Evolutionary conservation across 2,113 vertebrate genomes (phyloP).

Genomic region (Corydoras sp.): DNA sequence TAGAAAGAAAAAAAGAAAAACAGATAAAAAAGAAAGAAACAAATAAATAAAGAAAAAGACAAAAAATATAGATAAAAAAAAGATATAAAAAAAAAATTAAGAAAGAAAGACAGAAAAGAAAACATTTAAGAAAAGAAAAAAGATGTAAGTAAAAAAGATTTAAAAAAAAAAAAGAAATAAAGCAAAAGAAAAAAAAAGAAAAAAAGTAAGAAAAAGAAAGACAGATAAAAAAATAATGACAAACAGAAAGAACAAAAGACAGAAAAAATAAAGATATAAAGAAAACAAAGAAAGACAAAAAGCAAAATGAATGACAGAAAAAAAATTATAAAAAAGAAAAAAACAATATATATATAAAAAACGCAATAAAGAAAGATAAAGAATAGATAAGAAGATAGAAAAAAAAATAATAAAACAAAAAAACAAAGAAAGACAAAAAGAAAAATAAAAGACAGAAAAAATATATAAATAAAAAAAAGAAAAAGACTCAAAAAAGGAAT

Average conservation of each 20-base stretch:
- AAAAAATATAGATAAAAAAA: background rate
- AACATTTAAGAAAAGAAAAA: background rate
- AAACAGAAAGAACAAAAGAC: background rate
- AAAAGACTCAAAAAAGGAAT: too few species aligned
- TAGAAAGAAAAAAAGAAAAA: background rate
- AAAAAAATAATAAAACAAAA: background rate
- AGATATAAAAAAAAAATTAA: background rate
- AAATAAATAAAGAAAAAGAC: background rate
- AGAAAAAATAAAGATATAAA: background rate
- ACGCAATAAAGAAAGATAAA: background rate
- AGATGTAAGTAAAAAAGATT: too few species aligned
- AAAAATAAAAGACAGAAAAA: background rate
- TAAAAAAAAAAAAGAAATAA: background rate
- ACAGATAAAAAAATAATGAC: background rate
- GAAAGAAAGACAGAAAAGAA: background rate
- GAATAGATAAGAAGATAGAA: background rate
- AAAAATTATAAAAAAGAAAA: background rate
- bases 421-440: background rate
- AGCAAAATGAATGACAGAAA: background rate
- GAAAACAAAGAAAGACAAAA: background rate
- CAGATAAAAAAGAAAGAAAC: background rate
- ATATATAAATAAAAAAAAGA: too few species aligned
- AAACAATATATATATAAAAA: background rate
- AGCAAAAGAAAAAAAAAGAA: background rate
- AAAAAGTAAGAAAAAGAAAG: background rate